Evolutionary conservation across 2,113 vertebrate genomes (phyloP), one percentile per base, ranked within the genome.

Genomic region (Tautogolabrus adspersus): DNA sequence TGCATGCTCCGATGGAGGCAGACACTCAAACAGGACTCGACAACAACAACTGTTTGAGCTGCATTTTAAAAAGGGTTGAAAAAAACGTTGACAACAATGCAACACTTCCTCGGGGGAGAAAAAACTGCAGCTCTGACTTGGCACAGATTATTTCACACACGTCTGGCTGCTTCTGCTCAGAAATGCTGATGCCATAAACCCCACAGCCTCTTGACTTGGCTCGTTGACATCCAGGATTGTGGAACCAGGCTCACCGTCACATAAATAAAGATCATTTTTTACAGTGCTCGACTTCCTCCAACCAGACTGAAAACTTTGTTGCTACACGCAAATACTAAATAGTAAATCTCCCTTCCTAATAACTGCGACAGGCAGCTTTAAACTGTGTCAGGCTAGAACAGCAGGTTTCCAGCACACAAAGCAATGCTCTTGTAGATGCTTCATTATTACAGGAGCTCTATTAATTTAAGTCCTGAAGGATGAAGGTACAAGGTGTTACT

Each of bases 231-330:
- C 7, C 16, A n/a, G 47, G 58, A 42, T 16, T 46, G 60, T 74
- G 37, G 44, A 46, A 9, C 10, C 52, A 58, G 15, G 19, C 26
- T 12, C 23, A 40, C 26, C 9, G 3, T 18, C 13, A 59, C 23
- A 57, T 15, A 49, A 44, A 66, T 56, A 75, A 65, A 59, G 44
- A 61, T 63, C 34, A 23, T 21, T 26, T 66, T 75, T 66, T 58
- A 11, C 23, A 22, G 16, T 18, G 18, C 16, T 60, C 10, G 6
- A 3, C 38, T 3, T 12, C 21, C 49, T 71, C 37, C 15, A 12
- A 23, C n/a, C 26, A 10, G n/a, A 58, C 49, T 6, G 10, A 38
- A 51, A 40, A 8, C 58, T 49, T 19, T 57, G 21, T 19, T 12
- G 2, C 51, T 69, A 30, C 30, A 73, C 55, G 37, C 37, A 60